These are phyloP conservation scores for Drosophila ogumai DNA, from an alignment of 1,140 invertebrate species.

Conservation along the genomic window DNA sequence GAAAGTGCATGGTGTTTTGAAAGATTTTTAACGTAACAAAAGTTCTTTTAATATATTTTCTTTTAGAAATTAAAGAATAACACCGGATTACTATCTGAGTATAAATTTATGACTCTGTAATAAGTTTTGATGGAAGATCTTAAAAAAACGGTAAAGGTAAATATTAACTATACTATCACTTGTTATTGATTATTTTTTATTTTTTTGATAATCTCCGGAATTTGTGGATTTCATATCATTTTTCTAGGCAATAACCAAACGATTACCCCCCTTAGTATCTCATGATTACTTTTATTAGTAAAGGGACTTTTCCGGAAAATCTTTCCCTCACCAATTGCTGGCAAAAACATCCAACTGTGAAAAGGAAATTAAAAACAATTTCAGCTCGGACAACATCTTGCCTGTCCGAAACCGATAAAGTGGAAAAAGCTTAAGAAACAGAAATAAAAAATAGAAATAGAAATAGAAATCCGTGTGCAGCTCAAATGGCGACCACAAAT, in stretches of 20 bases:
- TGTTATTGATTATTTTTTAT: neutral
- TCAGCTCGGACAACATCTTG: constrained; percentile 34
- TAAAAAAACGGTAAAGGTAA: too few relatives aligned
- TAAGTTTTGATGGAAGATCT: too few relatives aligned
- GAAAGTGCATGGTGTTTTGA: too few relatives aligned
- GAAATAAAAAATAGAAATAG: constrained; percentile 19
- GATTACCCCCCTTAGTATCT: neutral
- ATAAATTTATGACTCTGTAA: too few relatives aligned
- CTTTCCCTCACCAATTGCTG: neutral
- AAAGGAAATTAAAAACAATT: constrained; percentile 76
- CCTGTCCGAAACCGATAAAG: constrained; percentile 16
- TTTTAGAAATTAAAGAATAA: neutral
- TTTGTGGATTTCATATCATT: neutral
- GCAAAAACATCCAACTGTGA: constrained; percentile 40
- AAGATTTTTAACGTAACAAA: neutral
- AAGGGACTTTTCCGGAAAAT: neutral
- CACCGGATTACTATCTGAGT: too few relatives aligned
- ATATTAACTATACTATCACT: too few relatives aligned
- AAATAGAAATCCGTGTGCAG: constrained; percentile 40
- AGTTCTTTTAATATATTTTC: neutral
- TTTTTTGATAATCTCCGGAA: neutral
- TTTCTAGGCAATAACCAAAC: too few relatives aligned
- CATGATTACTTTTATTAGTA: neutral
- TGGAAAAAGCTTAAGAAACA: constrained; percentile 10
- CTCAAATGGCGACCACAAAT: constrained; percentile 72